These are phyloP conservation scores for Agonum fuliginosum DNA, from an alignment of 2,888 invertebrate genomes.

Conservation along the genomic window DNA sequence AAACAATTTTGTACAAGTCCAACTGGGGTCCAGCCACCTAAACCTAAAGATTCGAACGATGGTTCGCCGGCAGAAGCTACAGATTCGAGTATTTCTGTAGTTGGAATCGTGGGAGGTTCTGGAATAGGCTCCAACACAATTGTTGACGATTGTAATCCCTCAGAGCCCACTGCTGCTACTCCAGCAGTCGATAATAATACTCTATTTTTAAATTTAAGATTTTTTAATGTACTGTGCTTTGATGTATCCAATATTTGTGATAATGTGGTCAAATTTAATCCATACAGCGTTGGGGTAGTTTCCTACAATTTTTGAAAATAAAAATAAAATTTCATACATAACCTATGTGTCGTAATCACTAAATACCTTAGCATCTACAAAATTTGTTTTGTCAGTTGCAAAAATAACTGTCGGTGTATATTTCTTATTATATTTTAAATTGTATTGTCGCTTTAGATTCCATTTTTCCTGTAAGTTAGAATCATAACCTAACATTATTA, in stretches of 20 bases:
- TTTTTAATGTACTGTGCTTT: not conserved
- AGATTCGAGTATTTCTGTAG: slow-evolving; percentile 66
- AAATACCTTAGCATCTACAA: slow-evolving; percentile 27
- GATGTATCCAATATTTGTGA: not conserved
- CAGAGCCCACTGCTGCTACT: slow-evolving; percentile 35
- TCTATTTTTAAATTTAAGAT: slow-evolving; percentile 34
- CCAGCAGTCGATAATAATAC: slow-evolving; percentile 43
- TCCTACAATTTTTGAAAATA: not conserved
- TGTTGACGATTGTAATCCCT: slow-evolving; percentile 14
- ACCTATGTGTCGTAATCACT: not conserved
- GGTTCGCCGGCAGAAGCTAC: slow-evolving; percentile 81
- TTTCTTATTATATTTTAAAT: slow-evolving; percentile 32
- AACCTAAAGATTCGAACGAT: slow-evolving; percentile 85
- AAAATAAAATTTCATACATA: not conserved
- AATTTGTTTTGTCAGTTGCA: not conserved
- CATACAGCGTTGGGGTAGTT: not conserved
- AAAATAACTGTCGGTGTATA: slow-evolving; percentile 11
- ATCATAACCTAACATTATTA: slow-evolving; percentile 18
- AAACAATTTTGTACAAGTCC: slow-evolving; percentile 88
- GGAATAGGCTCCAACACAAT: slow-evolving; percentile 1
- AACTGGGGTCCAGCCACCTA: slow-evolving; percentile 88
- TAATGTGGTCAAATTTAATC: slow-evolving; percentile 5
- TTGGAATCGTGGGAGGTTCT: slow-evolving; percentile 65
- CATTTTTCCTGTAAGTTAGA: slow-evolving; percentile 41
- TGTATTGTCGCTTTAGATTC: slow-evolving; percentile 40